These are phyloP conservation scores for Laupala kohalensis DNA, from an alignment of 1,140 invertebrate species.

Conservation along the genomic window DNA sequence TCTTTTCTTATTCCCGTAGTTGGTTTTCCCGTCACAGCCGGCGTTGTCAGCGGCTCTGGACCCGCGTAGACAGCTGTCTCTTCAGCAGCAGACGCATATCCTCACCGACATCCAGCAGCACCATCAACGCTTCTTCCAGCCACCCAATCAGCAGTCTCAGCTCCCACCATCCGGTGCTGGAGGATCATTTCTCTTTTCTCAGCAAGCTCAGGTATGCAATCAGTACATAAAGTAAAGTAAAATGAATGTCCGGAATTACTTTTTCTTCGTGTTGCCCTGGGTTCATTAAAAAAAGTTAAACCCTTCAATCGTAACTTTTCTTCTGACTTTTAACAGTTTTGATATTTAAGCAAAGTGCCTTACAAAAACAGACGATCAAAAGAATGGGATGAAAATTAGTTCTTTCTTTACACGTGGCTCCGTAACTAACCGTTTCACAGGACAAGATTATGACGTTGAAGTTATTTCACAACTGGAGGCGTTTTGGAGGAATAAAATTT, in stretches of 20 bases:
- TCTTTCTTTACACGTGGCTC: no score
- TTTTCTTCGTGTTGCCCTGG: no score
- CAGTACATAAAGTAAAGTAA: background rate
- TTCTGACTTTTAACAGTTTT: no score
- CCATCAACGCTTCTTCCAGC: background rate
- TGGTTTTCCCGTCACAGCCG: background rate
- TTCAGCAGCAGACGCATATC: slow-evolving; percentile 1
- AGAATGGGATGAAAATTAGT: no score
- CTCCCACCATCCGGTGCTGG: background rate
- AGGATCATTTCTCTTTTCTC: background rate
- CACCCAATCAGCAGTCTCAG: background rate
- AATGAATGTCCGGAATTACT: background rate
- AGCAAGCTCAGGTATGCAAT: background rate
- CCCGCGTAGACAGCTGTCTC: background rate
- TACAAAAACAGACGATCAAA: no score
- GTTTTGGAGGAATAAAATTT: no score
- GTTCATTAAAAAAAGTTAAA: no score
- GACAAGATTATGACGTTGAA: no score
- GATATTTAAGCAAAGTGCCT: no score
- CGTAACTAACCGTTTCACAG: no score
- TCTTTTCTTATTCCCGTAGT: background rate
- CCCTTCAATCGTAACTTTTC: no score
- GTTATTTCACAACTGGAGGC: no score
- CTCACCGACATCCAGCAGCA: slow-evolving; percentile 8
- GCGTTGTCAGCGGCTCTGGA: background rate